A percentile compares a stretch with the other conserved stretches of the same genome.
phyloP scores from a whole-genome alignment of 2,888 invertebrate genomes.

The Branchipolynoe longqiensis region DNA sequence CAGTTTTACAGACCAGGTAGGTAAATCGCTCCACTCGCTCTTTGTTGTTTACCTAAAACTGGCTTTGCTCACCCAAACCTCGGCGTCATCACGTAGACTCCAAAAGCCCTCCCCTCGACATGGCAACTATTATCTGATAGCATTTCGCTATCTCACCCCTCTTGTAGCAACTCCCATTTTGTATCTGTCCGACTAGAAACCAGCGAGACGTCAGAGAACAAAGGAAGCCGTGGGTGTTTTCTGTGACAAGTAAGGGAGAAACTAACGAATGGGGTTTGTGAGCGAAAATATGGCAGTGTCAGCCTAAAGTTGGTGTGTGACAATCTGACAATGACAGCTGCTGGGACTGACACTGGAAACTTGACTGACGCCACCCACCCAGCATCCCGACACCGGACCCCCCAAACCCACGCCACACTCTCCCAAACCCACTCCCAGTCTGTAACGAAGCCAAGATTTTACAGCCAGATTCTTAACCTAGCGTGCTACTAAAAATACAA shows the following conservation, averaged over 20 bases:
- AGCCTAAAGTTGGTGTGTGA: not conserved
- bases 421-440: no score
- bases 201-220: not conserved
- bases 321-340: conserved; percentile 8
- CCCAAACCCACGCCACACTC: not conserved
- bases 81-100: no score
- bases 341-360: not conserved
- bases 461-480: no score
- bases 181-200: not conserved
- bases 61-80: no score
- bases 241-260: no score
- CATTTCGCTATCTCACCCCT: no score
- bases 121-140: not conserved
- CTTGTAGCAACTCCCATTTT: not conserved
- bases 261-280: no score
- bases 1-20: conserved; percentile 59
- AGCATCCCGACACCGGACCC: not conserved
- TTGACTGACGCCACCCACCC: conserved; percentile 20
- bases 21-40: not conserved
- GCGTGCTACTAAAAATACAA: no score
- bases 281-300: conserved; percentile 41
- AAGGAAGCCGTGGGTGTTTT: not conserved
- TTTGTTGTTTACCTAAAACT: no score
- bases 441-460: no score
- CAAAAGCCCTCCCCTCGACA: no score